These are phyloP conservation scores for Mustela nigripes DNA, from an alignment of 2,113 vertebrate genomes.

Conservation along the genomic window DNA sequence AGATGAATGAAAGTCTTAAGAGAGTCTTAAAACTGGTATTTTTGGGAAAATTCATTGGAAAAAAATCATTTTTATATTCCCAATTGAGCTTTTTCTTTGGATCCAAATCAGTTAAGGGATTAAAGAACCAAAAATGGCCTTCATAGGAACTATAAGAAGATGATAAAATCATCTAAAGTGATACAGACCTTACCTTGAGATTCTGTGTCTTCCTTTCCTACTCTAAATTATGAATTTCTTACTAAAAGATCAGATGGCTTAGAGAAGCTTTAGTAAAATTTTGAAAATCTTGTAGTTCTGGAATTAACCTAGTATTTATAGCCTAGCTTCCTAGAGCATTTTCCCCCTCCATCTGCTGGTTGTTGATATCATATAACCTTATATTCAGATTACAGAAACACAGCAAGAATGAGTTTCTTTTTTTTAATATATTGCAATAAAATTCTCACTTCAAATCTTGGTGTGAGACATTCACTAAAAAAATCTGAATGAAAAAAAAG, in stretches of 20 bases:
- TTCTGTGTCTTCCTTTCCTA: neutral
- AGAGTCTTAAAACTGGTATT: neutral
- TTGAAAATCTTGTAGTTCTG: constrained; percentile 81
- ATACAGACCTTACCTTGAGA: constrained; percentile 6
- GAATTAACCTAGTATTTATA: constrained; percentile 86
- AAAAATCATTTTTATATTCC: neutral
- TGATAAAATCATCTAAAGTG: constrained; percentile 19
- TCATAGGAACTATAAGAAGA: neutral
- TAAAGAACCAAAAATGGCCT: constrained; percentile 26
- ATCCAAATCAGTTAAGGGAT: neutral
- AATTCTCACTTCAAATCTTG: constrained; percentile 71
- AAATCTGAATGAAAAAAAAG: constrained; percentile 22
- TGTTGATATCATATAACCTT: constrained; percentile 79
- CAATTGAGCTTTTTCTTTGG: neutral
- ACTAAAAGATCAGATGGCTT: constrained; percentile 81
- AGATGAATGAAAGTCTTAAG: neutral
- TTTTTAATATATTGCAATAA: constrained; percentile 47
- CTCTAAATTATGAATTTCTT: constrained; percentile 61
- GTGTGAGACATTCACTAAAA: constrained; percentile 70
- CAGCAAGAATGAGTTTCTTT: constrained; percentile 17
- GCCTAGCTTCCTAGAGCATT: constrained; percentile 72
- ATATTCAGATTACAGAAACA: constrained; percentile 73
- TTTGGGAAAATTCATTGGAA: neutral
- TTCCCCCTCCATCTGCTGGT: constrained; percentile 74
- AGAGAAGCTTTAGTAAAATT: constrained; percentile 83